Evolutionary conservation across 2,113 vertebrate genomes (phyloP), one percentile per base, ranked within the genome.

Genomic region (Pygoscelis antarcticus): DNA sequence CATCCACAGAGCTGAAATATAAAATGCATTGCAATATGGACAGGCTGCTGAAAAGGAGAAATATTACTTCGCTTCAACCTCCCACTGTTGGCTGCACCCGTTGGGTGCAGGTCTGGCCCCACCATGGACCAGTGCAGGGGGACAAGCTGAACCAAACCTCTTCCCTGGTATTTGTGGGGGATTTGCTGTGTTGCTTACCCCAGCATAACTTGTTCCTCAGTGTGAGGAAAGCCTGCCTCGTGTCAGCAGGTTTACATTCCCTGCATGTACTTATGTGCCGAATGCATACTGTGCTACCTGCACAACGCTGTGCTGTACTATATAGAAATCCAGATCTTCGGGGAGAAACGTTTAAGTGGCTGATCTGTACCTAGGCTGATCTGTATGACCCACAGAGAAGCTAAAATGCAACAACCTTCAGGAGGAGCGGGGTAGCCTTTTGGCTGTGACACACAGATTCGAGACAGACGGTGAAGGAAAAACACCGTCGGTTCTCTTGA

Each of bases 201-300:
- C n/a, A 26, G 17, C 1, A 2, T 29, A 38, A 52, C 23, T 77
- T 78, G 42, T 54, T 36, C 46, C 44, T 66, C 2, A 8, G 42
- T 1, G 0, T 2, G 2, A 66, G 38, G 19, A 79, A 60, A 83
- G n/a, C 52, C 61, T 42, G 7, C 23, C 52, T 60, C 11, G 7
- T 71, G 47, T 80, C 65, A 42, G 40, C 34, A 86, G n/a, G 7
- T 81, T 87, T 78, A 21, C 18, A 16, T 87, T 49, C 2, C 0
- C 40, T 65, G 19, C 49, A 27, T 0, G 0, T 22, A 8, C 10
- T 0, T 11, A 3, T 0, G 1, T 51, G 18, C 51, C 4, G 4
- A 22, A 40, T 22, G 47, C n/a, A 29, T 12, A 17, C 11, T 1
- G 1, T 26, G 52, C 52, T 80, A 12, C 57, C 58, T 69, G 66